phyloP scores from a whole-genome alignment of 2,113 vertebrate genomes.

The Illadopsis cleaveri region DNA sequence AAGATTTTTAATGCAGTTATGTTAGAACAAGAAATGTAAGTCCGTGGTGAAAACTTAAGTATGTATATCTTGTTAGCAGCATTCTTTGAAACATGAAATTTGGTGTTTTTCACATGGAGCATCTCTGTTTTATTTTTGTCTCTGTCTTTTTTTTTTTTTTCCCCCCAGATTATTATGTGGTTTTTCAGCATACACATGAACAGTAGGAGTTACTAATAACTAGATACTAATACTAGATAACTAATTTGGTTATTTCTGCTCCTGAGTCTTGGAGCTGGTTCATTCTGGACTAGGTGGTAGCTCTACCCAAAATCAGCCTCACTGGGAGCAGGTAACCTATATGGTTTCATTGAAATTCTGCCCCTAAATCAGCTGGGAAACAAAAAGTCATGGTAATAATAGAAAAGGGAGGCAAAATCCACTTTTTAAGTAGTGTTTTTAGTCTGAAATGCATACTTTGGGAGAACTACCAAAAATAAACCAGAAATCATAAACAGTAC shows the following conservation, averaged over 20 bases:
- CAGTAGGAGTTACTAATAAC: background rate
- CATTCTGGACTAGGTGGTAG: background rate
- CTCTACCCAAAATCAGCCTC: background rate
- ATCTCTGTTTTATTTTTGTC: background rate
- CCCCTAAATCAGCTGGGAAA: background rate
- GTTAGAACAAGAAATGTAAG: background rate
- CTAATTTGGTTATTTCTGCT: background rate
- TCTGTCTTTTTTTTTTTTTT: background rate
- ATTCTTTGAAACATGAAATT: background rate
- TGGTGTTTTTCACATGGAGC: background rate
- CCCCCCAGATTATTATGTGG: background rate
- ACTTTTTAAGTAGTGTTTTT: background rate
- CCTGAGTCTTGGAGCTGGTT: background rate
- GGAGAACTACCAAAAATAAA: background rate
- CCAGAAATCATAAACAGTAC: background rate
- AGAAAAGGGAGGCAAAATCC: background rate
- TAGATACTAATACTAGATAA: no score
- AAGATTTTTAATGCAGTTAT: background rate
- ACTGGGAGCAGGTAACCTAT: background rate
- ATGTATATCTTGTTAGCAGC: background rate
- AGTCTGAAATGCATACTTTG: fast-evolving
- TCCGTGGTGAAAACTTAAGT: background rate
- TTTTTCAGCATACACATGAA: background rate
- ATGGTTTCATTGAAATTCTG: background rate
- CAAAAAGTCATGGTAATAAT: background rate